These are phyloP conservation scores for Triplophysa bombifrons DNA, from an alignment of 2,797 vertebrate genomes.

Conservation along the genomic window DNA sequence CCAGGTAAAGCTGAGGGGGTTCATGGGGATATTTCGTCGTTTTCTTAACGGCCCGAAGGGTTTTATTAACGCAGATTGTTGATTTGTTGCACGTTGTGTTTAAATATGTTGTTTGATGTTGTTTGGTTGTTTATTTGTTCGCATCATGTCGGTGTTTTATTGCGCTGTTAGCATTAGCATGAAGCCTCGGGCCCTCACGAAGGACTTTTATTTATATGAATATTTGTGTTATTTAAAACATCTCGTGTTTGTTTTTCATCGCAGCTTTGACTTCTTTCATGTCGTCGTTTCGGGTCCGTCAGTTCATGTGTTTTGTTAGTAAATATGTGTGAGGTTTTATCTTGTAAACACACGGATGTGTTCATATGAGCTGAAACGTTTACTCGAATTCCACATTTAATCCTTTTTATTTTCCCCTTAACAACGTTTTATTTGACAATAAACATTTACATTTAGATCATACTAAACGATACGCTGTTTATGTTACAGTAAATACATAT, in stretches of 20 bases:
- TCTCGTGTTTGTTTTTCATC: not conserved
- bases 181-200: conserved; percentile 27
- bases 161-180: conserved; percentile 37
- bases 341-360: not conserved
- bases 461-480: not conserved
- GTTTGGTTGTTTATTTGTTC: not conserved
- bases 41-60: not conserved
- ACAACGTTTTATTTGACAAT: not conserved
- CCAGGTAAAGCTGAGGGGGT: conserved; percentile 33
- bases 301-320: not conserved
- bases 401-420: not conserved
- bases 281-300: no score
- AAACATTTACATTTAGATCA: not conserved
- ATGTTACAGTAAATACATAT: no score
- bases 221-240: not conserved
- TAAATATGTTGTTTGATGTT: not conserved
- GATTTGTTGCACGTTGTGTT: not conserved
- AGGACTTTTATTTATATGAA: not conserved
- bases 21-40: not conserved
- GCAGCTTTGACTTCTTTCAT: not conserved
- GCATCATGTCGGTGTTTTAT: conserved; percentile 20
- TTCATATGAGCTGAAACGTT: not conserved
- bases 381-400: not conserved
- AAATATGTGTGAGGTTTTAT: not conserved
- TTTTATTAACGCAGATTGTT: not conserved